These are phyloP conservation scores for Noctuana brunneofusca DNA, from an alignment of 2,888 invertebrate genomes.

Conservation along the genomic window DNA sequence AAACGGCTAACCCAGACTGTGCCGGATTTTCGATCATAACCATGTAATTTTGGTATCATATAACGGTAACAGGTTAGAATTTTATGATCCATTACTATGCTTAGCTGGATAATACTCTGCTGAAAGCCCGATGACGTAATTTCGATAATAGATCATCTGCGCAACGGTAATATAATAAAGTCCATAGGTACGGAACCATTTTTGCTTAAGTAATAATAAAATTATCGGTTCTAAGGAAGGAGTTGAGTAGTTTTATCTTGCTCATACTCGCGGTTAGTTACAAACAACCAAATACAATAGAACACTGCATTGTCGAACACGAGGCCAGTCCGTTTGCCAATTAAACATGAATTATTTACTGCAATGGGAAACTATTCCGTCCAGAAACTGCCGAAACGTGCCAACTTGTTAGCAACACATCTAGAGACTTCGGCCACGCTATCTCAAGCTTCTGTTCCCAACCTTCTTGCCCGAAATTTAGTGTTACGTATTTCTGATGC, in stretches of 20 bases:
- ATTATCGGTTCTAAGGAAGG: no score
- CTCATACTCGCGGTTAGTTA: neutral
- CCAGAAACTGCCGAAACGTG: slow-evolving; percentile 23
- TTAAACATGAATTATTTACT: slow-evolving; percentile 32
- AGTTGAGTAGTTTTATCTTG: neutral
- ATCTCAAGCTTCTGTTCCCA: slow-evolving; percentile 9
- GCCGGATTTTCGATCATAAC: slow-evolving; percentile 1
- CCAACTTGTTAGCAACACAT: slow-evolving; percentile 29
- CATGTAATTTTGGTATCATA: slow-evolving; percentile 6
- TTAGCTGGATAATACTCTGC: slow-evolving; percentile 1
- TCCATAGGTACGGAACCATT: neutral
- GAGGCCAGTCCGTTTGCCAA: slow-evolving; percentile 20
- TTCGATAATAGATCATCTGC: neutral
- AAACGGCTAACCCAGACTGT: neutral
- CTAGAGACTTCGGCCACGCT: slow-evolving; percentile 7
- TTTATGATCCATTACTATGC: slow-evolving; percentile 20
- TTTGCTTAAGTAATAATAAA: no score
- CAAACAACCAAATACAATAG: slow-evolving; percentile 3
- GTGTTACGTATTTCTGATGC: no score
- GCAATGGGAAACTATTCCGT: slow-evolving; percentile 27
- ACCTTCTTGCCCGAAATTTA: neutral
- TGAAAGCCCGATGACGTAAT: slow-evolving; percentile 11
- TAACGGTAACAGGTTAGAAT: slow-evolving; percentile 7
- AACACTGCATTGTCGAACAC: neutral
- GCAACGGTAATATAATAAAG: neutral